Conservation (phyloP, 2,113 vertebrate species). For the Petromus typicus region DNA sequence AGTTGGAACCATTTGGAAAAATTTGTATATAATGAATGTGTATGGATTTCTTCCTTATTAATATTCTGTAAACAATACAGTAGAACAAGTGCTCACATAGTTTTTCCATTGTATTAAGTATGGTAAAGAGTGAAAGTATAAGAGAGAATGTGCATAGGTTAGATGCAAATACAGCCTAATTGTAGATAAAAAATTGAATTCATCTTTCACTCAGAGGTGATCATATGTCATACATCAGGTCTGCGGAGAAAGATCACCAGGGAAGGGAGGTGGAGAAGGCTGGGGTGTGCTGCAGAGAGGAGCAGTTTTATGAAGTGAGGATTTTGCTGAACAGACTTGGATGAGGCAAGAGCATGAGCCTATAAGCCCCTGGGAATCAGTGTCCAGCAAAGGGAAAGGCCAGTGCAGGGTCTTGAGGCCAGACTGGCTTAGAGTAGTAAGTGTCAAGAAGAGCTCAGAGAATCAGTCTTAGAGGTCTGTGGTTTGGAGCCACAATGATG, state of each 20-base stretch:
- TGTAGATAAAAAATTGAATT: not conserved
- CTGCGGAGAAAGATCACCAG: fast-evolving
- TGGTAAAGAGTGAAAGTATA: not conserved
- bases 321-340: not conserved
- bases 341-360: not conserved
- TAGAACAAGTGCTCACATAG: not conserved
- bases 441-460: fast-evolving
- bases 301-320: not conserved
- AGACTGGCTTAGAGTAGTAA: fast-evolving
- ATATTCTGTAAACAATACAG: not conserved
- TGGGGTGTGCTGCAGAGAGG: not conserved
- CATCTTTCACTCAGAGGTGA: not conserved
- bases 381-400: not conserved
- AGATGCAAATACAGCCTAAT: not conserved
- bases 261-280: not conserved
- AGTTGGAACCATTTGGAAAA: not conserved
- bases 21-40: not conserved
- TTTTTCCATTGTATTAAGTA: not conserved
- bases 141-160: not conserved
- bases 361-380: not conserved
- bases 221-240: fast-evolving
- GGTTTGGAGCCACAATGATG: not conserved
- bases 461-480: not conserved
- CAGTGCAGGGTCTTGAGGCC: not conserved
- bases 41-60: not conserved